Conservation (phyloP, 2,888 invertebrate species). For the Callimorpha dominula region DNA sequence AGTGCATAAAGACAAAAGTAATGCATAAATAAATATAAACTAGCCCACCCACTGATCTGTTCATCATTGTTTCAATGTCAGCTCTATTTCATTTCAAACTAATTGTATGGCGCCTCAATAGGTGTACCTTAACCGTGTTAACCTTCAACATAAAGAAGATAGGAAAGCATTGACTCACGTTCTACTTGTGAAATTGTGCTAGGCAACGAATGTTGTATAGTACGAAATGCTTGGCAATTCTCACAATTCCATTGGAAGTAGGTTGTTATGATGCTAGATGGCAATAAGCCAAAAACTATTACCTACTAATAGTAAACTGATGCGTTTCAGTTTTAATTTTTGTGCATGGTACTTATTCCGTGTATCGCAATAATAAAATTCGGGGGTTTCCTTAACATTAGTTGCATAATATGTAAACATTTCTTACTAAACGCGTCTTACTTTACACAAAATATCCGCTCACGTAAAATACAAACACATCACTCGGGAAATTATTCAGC, state of each 20-base stretch:
- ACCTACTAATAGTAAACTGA: constrained; percentile 23
- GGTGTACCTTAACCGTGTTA: constrained; percentile 21
- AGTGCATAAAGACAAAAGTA: constrained; percentile 69
- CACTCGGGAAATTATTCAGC: constrained; percentile 32
- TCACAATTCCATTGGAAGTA: constrained; percentile 18
- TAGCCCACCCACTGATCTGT: constrained; percentile 76
- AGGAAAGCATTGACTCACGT: constrained; percentile 9
- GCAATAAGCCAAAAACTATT: constrained; percentile 41
- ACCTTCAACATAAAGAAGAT: background rate
- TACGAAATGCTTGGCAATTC: constrained; percentile 18
- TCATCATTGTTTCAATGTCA: constrained; percentile 75
- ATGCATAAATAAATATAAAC: constrained; percentile 68
- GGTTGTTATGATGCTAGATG: constrained; percentile 34
- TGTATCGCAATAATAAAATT: background rate
- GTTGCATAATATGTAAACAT: constrained; percentile 16
- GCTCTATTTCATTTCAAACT: constrained; percentile 76
- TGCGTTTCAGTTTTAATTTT: background rate
- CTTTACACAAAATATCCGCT: constrained; percentile 15
- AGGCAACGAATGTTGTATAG: background rate
- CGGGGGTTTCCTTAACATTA: constrained; percentile 16
- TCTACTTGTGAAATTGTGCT: constrained; percentile 10
- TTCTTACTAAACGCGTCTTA: constrained; percentile 20
- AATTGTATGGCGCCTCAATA: constrained; percentile 77
- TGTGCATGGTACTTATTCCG: background rate
- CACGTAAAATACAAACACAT: constrained; percentile 18